Base-by-base conservation (phyloP, 1,140 invertebrate species). In the Thaumatotibia leucotreta region DNA sequence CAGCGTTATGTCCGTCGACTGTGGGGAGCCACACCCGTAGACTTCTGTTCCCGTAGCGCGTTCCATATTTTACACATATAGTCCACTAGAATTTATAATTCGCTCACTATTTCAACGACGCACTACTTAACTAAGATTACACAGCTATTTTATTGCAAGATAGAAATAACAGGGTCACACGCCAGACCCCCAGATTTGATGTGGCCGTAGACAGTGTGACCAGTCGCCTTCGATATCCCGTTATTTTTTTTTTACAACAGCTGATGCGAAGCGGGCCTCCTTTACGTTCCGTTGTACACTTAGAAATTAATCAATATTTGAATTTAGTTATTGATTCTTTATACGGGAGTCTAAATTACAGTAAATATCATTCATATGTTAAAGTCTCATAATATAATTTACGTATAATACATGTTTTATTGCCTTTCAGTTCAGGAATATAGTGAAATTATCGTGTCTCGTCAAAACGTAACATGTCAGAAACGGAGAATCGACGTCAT, bases 1-100 rank as follows among this genome's bases (percentile, higher is more conserved):
- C 79, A 97, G 93, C 82, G 94, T 96, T 89, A 96, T 96, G 86
- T 93, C 91, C 73, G 93, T 92, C 77, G 92, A 91, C 77, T 92
- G 92, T 74, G 86, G 83, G 83, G 91, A 93, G 93, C 94, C 94
- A 94, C 94, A 94, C 93, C 94, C 94, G 86, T 86, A 91, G 70
- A 88, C 85, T 79, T 91, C 89, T 81, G 88, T 89, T 82, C 87
- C 88, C 69, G 86, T 87, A 73, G 82, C 84, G 79, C 89, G 83
- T 82, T 91, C 89, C 89, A 91, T 89, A 77, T 76, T 89, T 83
- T 87, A 74, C 83, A 88, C 88, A 90, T 88, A 86, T 80, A 89
- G 81, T 81, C 84, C 83, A 88, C 84, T 82, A 83, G 67, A 84
- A 86, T 83, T 88, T 83, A 79, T 67, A 58, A 63, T 72, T 81